Percentiles rank a stretch among this genome's conserved stretches.
phyloP scores from a whole-genome alignment of 2,888 invertebrate species.

The Pammene aurita region DNA sequence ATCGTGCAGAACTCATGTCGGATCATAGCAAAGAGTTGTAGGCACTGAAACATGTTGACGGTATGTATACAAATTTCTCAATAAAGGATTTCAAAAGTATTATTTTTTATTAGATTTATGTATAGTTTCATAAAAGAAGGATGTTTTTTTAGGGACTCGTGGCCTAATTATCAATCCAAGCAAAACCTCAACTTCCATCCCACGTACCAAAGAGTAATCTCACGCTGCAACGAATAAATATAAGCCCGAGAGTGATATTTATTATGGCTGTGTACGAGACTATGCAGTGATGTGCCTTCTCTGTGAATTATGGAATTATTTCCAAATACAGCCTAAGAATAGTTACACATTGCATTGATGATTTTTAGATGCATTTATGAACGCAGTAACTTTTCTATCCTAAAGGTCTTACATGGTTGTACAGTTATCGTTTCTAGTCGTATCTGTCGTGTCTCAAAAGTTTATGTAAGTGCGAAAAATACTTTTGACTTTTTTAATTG shows the following conservation, averaged over 20 bases:
- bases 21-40: too few species aligned
- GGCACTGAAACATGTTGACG: too few species aligned
- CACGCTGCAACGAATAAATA: conserved; percentile 61
- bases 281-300: neutral
- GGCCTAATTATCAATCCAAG: conserved; percentile 13
- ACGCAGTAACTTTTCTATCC: too few species aligned
- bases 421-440: too few species aligned
- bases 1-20: neutral
- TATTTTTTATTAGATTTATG: too few species aligned
- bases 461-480: too few species aligned
- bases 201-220: conserved; percentile 53
- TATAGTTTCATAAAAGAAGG: neutral
- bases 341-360: neutral
- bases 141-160: neutral
- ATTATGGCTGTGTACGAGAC: conserved; percentile 72
- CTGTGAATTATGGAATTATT: neutral
- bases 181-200: conserved; percentile 11
- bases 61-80: too few species aligned
- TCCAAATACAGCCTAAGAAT: neutral
- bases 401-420: too few species aligned
- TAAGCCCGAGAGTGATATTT: conserved; percentile 70
- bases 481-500: too few species aligned
- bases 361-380: too few species aligned
- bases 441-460: too few species aligned
- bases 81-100: too few species aligned